Percentiles rank a stretch among this genome's conserved stretches.
Evolutionary conservation across 2,888 invertebrate genomes (phyloP).

Genomic region (Tuta absoluta): DNA sequence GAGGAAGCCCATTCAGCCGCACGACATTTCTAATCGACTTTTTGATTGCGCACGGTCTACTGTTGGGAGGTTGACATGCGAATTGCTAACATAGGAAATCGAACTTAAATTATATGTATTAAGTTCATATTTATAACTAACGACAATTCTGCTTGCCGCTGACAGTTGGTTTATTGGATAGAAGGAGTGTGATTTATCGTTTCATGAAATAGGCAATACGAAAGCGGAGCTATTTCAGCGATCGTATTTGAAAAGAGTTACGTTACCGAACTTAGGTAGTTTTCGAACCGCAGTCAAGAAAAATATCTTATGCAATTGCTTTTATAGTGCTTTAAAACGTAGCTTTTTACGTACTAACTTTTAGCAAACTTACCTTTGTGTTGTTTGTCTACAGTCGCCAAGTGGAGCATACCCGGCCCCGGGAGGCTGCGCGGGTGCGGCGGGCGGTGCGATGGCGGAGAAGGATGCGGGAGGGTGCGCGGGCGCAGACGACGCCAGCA

Average conservation of each 20-base stretch:
- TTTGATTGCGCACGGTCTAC: conserved; percentile 76
- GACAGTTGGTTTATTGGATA: conserved; percentile 11
- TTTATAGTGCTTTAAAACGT: background rate
- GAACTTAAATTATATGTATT: conserved; percentile 41
- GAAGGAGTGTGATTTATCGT: conserved; percentile 7
- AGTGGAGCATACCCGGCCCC: conserved; percentile 67
- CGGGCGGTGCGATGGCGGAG: conserved; percentile 57
- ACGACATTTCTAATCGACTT: conserved; percentile 81
- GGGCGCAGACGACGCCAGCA: conserved; percentile 86
- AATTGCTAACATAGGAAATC: conserved; percentile 50
- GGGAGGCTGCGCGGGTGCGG: conserved; percentile 53
- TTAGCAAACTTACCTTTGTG: background rate
- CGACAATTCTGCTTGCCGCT: background rate
- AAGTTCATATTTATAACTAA: conserved; percentile 2
- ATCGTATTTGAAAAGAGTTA: conserved; percentile 1
- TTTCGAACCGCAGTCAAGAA: background rate
- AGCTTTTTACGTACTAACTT: background rate
- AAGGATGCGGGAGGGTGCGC: conserved; percentile 72
- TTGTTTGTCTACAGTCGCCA: conserved; percentile 56
- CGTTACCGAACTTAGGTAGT: background rate
- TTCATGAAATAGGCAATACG: conserved; percentile 7
- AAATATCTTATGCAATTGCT: background rate
- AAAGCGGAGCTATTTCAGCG: conserved; percentile 6
- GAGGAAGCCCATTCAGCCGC: conserved; percentile 75
- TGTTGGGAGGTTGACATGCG: conserved; percentile 58